Evolutionary conservation across 2,888 invertebrate species (phyloP), one percentile per base, ranked within the genome.

Genomic region (Pristionchus entomophagus): DNA sequence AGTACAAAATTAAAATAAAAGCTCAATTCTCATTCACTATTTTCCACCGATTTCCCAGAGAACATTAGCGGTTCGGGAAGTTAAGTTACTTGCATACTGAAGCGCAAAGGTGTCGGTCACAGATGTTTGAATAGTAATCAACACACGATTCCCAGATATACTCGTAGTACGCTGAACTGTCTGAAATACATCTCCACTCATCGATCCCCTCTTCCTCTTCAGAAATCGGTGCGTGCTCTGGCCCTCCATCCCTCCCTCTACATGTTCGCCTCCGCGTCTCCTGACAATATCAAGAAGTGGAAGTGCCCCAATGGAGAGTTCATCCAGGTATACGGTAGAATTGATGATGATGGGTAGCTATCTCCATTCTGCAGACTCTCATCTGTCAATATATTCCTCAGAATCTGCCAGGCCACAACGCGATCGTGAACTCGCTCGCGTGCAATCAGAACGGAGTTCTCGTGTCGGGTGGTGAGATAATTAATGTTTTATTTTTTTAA

Each of bases 281-380:
- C 99, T 0, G 99, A 99, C 94, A 99, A 99, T 94, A 97, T 99
- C 89, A 99, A 99, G 94, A 98, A 99, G 94, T 99, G 99, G 99
- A 97, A 97, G 94, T 98, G 98, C 93, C 99, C 98, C 0, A 97
- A 99, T 91, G 97, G 99, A 2, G 97, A 97, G 93, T 99, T 99
- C 93, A 96, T 99, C 85, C 99, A 98, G 94, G 81, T 81, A 32
- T 35, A 3, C 3, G 26, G 14, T 2, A 32, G 69, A 32, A 38
- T 59, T 22, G n/a, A 59, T 26, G 6, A n/a, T 59, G 22, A 1
- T 19, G 56, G n/a, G 1, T 2, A 29, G 2, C 22, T 22, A 8
- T 62, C 62, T 62, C 14, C n/a, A 62, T 62, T 17, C 62, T 26
- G 35, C 69, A 19, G 6, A n/a, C 17, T 69, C 5, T 45, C 14